Evolutionary conservation across 2,888 invertebrate genomes (phyloP), one percentile per base, ranked within the genome.

Genomic region (Plebejus argus): DNA sequence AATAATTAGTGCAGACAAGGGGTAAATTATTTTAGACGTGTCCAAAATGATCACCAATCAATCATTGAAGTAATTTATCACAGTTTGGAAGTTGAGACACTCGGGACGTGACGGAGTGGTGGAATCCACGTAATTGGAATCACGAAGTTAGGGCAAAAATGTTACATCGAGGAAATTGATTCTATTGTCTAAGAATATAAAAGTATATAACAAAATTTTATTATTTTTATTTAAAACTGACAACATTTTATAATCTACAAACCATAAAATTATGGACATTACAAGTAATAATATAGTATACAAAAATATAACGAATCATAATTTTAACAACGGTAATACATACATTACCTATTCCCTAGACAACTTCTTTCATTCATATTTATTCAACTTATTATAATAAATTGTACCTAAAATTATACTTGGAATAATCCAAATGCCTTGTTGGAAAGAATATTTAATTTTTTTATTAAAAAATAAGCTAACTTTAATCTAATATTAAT

Each of bases 271-370:
- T 58, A 58, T 58, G 0, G 8, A 61, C 23, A 61, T 10, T 20
- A 61, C 10, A 61, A 61, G 4, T 15, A 66, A 66, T 66, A 6
- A n/a, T n/a, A n/a, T n/a, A n/a, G n/a, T 33, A 33, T 33, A 33
- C 28, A 66, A 6, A 66, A 66, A 66, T 66, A 66, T 15, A 6
- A 58, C 20, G 8, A n/a, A 66, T 33, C 12, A 66, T 5, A 33
- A 66, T 33, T 28, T 28, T 0, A 33, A 33, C 5, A 23, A 7
- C 2, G 28, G 28, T 61, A 61, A 58, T 61, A 23, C 23, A 23
- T 23, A 23, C 66, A 66, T 33, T 66, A 53, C 53, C 53, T 53
- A 66, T 33, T 66, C 66, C 66, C 28, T 28, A 66, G 66, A 66
- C 23, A 66, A 23, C 1, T 66, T 28, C 45, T 10, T 15, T 15